Conservation (phyloP, 2,888 invertebrate species). For the Andrena praecox region DNA sequence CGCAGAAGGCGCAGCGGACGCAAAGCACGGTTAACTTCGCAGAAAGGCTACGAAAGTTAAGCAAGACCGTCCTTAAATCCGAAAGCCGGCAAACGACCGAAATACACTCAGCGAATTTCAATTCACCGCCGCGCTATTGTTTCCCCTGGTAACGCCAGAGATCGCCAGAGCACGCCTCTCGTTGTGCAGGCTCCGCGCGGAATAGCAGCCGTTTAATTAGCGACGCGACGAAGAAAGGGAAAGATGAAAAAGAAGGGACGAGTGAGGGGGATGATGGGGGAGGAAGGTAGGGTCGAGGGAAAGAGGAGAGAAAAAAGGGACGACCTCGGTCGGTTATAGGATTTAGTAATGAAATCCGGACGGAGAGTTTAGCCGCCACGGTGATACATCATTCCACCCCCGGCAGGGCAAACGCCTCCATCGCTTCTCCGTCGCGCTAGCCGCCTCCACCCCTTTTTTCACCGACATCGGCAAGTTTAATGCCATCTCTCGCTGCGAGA, state of each 20-base stretch:
- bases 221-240: slow-evolving; percentile 63
- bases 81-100: slow-evolving; percentile 38
- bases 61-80: slow-evolving; percentile 34
- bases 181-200: slow-evolving; percentile 35
- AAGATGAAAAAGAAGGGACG: slow-evolving; percentile 41
- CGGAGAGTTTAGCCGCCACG: slow-evolving; percentile 68
- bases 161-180: slow-evolving; percentile 46
- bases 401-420: slow-evolving; percentile 62
- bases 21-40: background rate
- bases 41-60: background rate
- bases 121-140: slow-evolving; percentile 60
- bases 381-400: slow-evolving; percentile 72
- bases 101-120: slow-evolving; percentile 57
- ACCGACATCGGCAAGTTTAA: slow-evolving; percentile 57
- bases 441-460: slow-evolving; percentile 35
- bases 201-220: slow-evolving; percentile 74
- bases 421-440: slow-evolving; percentile 29
- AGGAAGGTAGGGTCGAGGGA: slow-evolving; percentile 48
- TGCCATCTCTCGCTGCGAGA: slow-evolving; percentile 42
- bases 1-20: background rate
- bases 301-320: slow-evolving; percentile 31
- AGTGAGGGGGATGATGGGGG: background rate
- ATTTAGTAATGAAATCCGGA: slow-evolving; percentile 75
- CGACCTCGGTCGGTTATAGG: slow-evolving; percentile 70
- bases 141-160: slow-evolving; percentile 48